Conservation (phyloP, 1,140 invertebrate genomes). For the Neotoxoptera formosana region DNA sequence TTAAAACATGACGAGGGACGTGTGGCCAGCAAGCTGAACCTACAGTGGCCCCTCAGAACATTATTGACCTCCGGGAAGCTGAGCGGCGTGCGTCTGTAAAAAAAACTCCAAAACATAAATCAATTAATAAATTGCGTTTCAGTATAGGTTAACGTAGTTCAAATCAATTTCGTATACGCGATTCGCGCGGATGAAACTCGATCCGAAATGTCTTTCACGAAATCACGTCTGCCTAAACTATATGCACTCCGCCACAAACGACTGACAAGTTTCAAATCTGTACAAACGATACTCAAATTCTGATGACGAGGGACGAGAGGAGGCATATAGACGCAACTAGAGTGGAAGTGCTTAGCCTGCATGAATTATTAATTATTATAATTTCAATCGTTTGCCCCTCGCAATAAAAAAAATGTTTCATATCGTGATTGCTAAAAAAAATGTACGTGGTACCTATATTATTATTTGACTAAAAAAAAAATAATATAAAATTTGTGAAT, state of each 20-base stretch:
- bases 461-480: background rate
- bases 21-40: constrained; percentile 30
- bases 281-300: background rate
- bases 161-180: background rate
- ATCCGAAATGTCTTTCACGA: background rate
- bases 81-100: background rate
- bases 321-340: background rate
- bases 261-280: background rate
- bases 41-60: constrained; percentile 42
- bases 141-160: background rate
- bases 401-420: background rate
- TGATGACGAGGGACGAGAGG: background rate
- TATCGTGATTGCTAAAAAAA: background rate
- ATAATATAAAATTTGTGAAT: background rate
- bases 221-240: background rate
- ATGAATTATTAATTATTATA: too few species aligned
- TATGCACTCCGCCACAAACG: background rate
- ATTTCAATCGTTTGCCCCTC: background rate
- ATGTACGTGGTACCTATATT: background rate
- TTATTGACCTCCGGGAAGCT: background rate
- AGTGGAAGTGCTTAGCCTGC: background rate
- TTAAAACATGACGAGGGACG: constrained; percentile 6
- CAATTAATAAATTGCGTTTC: background rate
- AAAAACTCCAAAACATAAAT: background rate
- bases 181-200: background rate